phyloP scores from a whole-genome alignment of 2,797 vertebrate genomes.

The Pangasius macronema region DNA sequence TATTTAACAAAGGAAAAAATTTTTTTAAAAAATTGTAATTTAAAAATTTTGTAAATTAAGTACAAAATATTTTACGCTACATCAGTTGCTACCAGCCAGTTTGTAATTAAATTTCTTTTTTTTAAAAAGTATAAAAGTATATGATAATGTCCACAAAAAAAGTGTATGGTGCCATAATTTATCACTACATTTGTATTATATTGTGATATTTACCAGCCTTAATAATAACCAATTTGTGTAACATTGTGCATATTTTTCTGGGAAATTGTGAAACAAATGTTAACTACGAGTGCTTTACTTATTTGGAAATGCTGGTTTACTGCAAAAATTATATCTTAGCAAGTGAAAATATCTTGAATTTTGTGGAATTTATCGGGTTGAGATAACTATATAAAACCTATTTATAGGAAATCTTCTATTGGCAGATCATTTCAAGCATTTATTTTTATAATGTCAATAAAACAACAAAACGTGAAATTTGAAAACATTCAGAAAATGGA shows the following conservation, averaged over 20 bases:
- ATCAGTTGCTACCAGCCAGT: background rate
- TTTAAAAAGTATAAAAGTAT: background rate
- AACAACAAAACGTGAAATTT: background rate
- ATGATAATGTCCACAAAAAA: background rate
- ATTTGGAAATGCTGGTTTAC: background rate
- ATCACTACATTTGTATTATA: background rate
- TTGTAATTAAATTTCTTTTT: background rate
- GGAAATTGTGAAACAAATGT: no score
- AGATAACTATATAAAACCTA: background rate
- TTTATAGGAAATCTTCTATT: background rate
- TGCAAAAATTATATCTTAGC: background rate
- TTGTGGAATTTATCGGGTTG: background rate
- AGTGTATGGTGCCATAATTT: background rate
- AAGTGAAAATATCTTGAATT: background rate
- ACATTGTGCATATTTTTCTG: background rate
- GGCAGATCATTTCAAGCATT: no score
- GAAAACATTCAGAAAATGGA: background rate
- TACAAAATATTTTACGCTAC: no score
- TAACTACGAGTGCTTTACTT: background rate
- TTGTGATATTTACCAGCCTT: background rate
- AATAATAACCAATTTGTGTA: background rate
- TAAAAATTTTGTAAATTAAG: no score
- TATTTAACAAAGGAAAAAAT: background rate
- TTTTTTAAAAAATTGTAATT: background rate
- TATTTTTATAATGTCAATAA: background rate